phyloP scores from a whole-genome alignment of 2,888 invertebrate genomes.

The Muschampia plurimacula region DNA sequence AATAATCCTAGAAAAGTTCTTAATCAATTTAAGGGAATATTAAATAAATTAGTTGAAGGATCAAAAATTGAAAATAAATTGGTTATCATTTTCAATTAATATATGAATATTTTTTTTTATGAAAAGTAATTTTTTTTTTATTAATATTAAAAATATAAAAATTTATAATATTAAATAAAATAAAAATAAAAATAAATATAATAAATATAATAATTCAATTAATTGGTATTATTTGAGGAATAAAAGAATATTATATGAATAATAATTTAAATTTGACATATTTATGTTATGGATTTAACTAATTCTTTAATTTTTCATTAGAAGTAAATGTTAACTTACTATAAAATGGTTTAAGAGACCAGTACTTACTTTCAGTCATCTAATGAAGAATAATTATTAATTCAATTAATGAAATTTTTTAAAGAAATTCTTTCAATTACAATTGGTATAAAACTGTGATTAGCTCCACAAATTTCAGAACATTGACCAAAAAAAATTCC shows the following conservation, averaged over 20 bases:
- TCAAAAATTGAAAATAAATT: slow-evolving; percentile 81
- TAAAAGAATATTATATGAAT: slow-evolving; percentile 86
- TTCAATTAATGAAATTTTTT: slow-evolving; percentile 85
- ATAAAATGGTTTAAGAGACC: slow-evolving; percentile 89
- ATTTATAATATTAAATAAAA: slow-evolving; percentile 82
- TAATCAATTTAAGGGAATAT: slow-evolving; percentile 86
- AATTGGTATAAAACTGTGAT: slow-evolving; percentile 91
- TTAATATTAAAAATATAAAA: slow-evolving; percentile 72
- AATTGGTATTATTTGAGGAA: slow-evolving; percentile 89
- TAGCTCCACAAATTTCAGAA: slow-evolving; percentile 93
- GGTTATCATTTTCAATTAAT: too few relatives aligned
- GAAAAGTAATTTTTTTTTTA: slow-evolving; percentile 53
- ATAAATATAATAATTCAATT: slow-evolving; percentile 80
- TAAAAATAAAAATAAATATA: slow-evolving; percentile 69
- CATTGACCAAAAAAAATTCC: slow-evolving; percentile 91
- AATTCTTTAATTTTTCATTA: slow-evolving; percentile 86
- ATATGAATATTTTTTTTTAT: slow-evolving; percentile 1
- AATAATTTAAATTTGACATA: slow-evolving; percentile 89
- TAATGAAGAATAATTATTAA: slow-evolving; percentile 82
- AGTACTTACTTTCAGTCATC: slow-evolving; percentile 89
- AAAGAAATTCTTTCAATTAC: slow-evolving; percentile 40
- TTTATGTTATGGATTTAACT: slow-evolving; percentile 81
- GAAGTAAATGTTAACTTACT: slow-evolving; percentile 87
- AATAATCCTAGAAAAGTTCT: slow-evolving; percentile 82
- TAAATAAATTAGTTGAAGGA: slow-evolving; percentile 81